Conservation (phyloP, 2,888 invertebrate species). For the Diadromus collaris region DNA sequence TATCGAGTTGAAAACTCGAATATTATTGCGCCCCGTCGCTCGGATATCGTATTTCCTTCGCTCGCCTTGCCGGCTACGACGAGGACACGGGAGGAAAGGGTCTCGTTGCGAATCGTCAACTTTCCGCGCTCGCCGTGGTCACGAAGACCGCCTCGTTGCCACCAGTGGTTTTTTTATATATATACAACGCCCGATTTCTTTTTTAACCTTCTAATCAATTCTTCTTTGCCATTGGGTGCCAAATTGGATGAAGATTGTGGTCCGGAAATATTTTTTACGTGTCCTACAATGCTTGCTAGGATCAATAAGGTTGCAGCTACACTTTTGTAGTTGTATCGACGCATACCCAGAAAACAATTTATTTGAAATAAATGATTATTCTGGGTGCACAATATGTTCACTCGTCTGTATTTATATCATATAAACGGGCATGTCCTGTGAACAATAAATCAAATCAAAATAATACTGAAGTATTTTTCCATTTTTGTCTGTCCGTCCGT, state of each 20-base stretch:
- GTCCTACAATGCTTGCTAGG: no score
- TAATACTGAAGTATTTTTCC: no score
- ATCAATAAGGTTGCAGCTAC: no score
- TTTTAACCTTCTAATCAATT: slow-evolving; percentile 3
- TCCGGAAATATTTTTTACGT: no score
- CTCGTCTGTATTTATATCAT: no score
- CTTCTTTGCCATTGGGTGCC: neutral
- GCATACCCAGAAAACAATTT: no score
- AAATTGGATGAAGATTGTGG: no score
- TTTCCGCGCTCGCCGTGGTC: slow-evolving; percentile 39
- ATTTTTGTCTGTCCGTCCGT: neutral
- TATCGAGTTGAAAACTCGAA: slow-evolving; percentile 75
- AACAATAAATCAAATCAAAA: no score
- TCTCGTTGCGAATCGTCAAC: slow-evolving; percentile 40
- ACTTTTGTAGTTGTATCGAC: no score
- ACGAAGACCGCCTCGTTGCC: neutral
- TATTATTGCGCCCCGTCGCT: slow-evolving; percentile 65
- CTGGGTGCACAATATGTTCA: no score
- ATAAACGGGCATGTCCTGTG: no score
- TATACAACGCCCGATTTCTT: slow-evolving; percentile 12
- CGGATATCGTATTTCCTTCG: slow-evolving; percentile 43
- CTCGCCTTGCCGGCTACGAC: slow-evolving; percentile 10
- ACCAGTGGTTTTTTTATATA: slow-evolving; percentile 23
- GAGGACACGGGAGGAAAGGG: slow-evolving; percentile 31
- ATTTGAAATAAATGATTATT: no score